These are phyloP conservation scores for Gila robusta DNA, from an alignment of 2,797 vertebrate species.

Conservation along the genomic window DNA sequence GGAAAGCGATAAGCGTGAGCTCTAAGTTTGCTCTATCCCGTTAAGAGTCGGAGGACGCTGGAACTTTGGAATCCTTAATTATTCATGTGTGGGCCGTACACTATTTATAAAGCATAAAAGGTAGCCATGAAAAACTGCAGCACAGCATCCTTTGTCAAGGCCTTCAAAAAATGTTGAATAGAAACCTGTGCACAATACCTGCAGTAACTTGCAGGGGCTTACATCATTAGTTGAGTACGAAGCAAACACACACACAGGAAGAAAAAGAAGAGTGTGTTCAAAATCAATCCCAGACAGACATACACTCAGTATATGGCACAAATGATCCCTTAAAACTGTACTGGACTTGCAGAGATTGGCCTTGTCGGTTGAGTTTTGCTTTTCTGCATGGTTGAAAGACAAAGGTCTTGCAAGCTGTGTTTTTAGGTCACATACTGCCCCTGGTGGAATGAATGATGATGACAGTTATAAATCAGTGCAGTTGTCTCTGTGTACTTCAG, in stretches of 20 bases:
- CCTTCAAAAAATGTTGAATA: conserved; percentile 59
- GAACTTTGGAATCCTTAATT: conserved; percentile 61
- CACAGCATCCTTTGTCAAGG: conserved; percentile 61
- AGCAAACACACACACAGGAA: conserved; percentile 51
- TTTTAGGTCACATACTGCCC: conserved; percentile 84
- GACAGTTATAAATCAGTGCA: conserved; percentile 59
- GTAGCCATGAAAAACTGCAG: conserved; percentile 60
- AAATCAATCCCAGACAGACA: conserved; percentile 56
- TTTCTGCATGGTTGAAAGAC: conserved; percentile 59
- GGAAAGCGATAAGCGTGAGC: conserved; percentile 37
- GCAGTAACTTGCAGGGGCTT: conserved; percentile 64
- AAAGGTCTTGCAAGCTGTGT: conserved; percentile 55
- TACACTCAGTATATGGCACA: conserved; percentile 59
- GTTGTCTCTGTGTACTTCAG: conserved; percentile 39
- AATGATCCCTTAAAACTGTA: conserved; percentile 61
- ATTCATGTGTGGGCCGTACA: conserved; percentile 59
- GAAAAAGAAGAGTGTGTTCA: conserved; percentile 57
- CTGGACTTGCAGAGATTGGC: conserved; percentile 63
- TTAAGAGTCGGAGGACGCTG: conserved; percentile 49
- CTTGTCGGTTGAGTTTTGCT: conserved; percentile 69
- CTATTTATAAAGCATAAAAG: conserved; percentile 68
- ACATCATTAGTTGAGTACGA: conserved; percentile 64
- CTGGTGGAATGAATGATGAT: conserved; percentile 69
- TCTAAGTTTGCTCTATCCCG: conserved; percentile 47
- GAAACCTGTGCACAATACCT: conserved; percentile 55